Base-by-base conservation (phyloP, 2,797 vertebrate genomes). In the Lycodopsis pacificus region DNA sequence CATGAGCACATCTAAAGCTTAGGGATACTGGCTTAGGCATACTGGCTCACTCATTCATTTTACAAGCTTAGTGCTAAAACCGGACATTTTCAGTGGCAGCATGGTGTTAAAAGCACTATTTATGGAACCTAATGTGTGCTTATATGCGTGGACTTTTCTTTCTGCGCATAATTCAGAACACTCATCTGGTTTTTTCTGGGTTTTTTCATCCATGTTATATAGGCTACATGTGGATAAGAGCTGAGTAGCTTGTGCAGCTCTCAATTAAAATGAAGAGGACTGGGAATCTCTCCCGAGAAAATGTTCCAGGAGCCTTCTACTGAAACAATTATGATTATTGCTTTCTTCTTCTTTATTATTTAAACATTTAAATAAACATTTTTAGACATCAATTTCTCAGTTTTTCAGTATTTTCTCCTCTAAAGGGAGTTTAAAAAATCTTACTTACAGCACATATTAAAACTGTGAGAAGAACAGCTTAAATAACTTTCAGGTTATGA, bases 21-120 rank as follows among this genome's bases (percentile, higher is more conserved):
- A 85, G 83, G 82, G 90, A 88, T 73, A 85, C 86, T 89, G 85
- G 88, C 89, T 92, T 85, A 92, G 80, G 80, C 82, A 83, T 54
- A 86, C 80, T 82, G 81, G 74, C 90, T 91, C 83, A 84, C 84
- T 87, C 88, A 89, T 91, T 91, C 83, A 91, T 90, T 92, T 89
- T 84, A 87, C 80, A 89, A 76, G 90, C 90, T 92, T 92, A 91
- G 84, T 76, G 88, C 77, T 91, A 89, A 93, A 90, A 88, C 83
- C 73, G 25, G 80, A 88, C 80, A 84, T 84, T 87, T 88, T 81
- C 80, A 63, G 84, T 64, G 68, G 84, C 75, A 53, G 73, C 58
- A 19, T 82, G 82, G 86, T 76, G 91, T 91, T 91, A 89, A 92
- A 91, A 92, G 83, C 83, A 88, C 79, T 87, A 90, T 90, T 90